Conservation (phyloP, 2,113 vertebrate genomes). For the Aphelocoma coerulescens region DNA sequence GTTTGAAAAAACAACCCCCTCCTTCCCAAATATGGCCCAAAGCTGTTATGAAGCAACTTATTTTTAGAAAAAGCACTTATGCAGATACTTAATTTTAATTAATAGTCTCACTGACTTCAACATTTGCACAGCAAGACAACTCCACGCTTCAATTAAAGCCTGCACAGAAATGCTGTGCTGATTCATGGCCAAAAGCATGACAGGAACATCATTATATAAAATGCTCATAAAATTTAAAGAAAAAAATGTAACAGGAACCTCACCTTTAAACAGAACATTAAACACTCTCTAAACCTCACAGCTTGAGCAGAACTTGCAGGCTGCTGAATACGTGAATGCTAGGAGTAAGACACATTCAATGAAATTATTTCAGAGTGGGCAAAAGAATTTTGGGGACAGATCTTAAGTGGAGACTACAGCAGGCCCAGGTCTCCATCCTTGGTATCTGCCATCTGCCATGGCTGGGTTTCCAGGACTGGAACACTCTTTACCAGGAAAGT, state of each 20-base stretch:
- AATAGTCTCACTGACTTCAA: constrained; percentile 48
- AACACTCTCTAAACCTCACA: background rate
- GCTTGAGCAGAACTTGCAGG: background rate
- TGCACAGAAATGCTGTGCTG: constrained; percentile 34
- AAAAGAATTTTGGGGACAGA: background rate
- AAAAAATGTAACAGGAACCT: background rate
- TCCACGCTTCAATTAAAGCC: constrained; percentile 43
- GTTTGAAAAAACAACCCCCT: background rate
- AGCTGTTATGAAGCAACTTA: constrained; percentile 41
- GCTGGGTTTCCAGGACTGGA: background rate
- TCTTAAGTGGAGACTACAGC: fast-evolving
- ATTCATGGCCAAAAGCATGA: constrained; percentile 55
- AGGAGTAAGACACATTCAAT: background rate
- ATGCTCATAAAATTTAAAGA: background rate
- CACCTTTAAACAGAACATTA: background rate
- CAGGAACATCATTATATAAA: constrained; percentile 21
- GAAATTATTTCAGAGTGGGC: background rate
- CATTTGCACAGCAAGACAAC: constrained; percentile 50
- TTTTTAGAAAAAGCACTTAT: constrained; percentile 53
- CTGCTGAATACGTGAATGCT: background rate
- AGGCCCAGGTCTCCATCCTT: background rate
- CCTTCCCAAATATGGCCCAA: constrained; percentile 14
- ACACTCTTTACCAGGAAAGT: background rate
- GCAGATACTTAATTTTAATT: constrained; percentile 57
- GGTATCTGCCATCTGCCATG: background rate